Base-by-base conservation (phyloP, 2,113 vertebrate genomes). In the Perca schrenkii region DNA sequence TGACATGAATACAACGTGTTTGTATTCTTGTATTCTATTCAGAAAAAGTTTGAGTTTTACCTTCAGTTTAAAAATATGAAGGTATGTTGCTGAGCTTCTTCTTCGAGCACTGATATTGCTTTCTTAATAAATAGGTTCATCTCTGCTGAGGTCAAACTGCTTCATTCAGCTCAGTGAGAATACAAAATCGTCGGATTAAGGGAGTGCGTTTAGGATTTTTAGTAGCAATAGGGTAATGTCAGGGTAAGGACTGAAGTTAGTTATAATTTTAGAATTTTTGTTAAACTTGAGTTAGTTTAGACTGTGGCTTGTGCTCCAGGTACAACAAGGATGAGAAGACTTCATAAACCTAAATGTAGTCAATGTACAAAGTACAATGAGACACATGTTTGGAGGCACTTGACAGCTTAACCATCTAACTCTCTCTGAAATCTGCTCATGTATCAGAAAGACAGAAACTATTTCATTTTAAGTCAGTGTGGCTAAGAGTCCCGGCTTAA, bases 61-160 rank as follows among this genome's bases (percentile, higher is more conserved):
- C 21, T 17, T 52, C 7, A 3, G 11, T 50, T 21, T 50, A 12
- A 25, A n/a, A 54, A 66, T n/a, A 15, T 6, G 28, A n/a, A 10
- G 17, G 22, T 1, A 56, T 56, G 40, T 40, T 40, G 40, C 40
- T 40, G 40, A 40, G 40, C 40, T 40, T 40, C 40, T 40, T 40
- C 36, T 40, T 40, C 2, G 40, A 40, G 40, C 40, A 34, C 34
- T 34, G 34, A 34, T 34, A 34, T 34, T 34, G 34, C 62, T 82
- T 86, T 69, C 83, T 84, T 77, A 88, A 88, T 84, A 90, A 89
- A 92, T 90, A 89, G 80, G 63, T 90, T 83, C 25, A 79, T 86
- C 76, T 83, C 47, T 47, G 49, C 77, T 69, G 70, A 75, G 82
- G 86, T 88, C 89, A 90, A 83, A 86, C 58, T 21, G 68, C n/a